Percentiles rank a stretch among this genome's conserved stretches.
Evolutionary conservation across 1,140 invertebrate genomes (phyloP).

Genomic region (Papilio aristodemus): DNA sequence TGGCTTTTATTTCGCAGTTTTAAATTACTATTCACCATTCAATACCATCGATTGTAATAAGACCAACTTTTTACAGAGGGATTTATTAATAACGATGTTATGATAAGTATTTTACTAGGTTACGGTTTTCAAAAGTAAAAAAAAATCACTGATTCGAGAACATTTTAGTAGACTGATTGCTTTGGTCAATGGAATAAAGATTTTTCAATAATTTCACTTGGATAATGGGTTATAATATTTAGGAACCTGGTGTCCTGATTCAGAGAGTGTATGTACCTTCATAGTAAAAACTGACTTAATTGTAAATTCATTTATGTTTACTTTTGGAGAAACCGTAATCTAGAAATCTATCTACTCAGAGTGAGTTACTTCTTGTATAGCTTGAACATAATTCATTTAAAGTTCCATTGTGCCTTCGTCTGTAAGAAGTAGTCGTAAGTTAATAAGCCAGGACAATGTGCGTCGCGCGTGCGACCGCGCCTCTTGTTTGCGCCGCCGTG

Average conservation of each 20-base stretch:
- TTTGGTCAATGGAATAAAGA: neutral
- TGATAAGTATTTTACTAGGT: neutral
- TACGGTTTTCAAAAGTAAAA: neutral
- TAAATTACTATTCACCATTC: constrained; percentile 29
- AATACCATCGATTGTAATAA: constrained; percentile 15
- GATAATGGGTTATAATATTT: too few species aligned
- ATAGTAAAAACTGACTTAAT: too few species aligned
- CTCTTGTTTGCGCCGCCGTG: constrained; percentile 4
- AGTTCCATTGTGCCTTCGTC: too few species aligned
- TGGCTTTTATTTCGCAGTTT: constrained; percentile 32
- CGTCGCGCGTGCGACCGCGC: neutral
- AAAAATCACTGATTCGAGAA: neutral
- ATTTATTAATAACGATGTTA: neutral
- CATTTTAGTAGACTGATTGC: neutral
- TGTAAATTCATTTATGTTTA: too few species aligned
- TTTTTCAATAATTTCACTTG: too few species aligned
- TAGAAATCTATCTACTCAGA: too few species aligned
- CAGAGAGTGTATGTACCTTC: too few species aligned
- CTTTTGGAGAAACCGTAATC: too few species aligned
- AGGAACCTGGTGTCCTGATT: too few species aligned
- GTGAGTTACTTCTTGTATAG: too few species aligned
- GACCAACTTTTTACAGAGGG: neutral
- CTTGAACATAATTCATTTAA: too few species aligned
- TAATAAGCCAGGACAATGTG: neutral
- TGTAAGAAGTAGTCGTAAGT: neutral